phyloP scores from a whole-genome alignment of 2,113 vertebrate genomes.

The Bettongia penicillata region DNA sequence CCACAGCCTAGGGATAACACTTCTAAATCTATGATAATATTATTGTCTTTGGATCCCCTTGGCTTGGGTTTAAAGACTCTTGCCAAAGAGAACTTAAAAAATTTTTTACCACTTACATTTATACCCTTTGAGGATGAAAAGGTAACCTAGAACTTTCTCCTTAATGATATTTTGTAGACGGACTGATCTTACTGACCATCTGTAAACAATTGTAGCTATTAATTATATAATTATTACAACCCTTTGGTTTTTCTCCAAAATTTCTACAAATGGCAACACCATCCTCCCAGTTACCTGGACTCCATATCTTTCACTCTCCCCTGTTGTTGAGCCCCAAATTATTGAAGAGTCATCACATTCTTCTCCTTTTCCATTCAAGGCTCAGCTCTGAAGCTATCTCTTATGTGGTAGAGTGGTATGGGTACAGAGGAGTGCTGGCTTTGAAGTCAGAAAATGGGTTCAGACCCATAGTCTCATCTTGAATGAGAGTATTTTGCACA shows the following conservation, averaged over 20 bases:
- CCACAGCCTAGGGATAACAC: not conserved
- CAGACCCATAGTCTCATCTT: not conserved
- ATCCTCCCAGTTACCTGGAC: no score
- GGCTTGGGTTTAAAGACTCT: not conserved
- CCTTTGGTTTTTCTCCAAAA: not conserved
- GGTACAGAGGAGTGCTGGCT: not conserved
- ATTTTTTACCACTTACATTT: not conserved
- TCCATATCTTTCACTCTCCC: not conserved
- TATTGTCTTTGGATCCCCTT: not conserved
- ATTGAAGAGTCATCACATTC: not conserved
- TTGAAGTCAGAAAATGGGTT: not conserved
- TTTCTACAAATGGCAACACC: not conserved
- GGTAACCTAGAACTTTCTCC: not conserved
- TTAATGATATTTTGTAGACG: not conserved
- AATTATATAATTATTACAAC: not conserved
- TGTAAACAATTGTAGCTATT: not conserved
- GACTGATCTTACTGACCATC: not conserved
- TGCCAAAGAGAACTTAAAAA: not conserved
- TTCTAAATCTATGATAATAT: not conserved
- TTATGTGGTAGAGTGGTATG: not conserved
- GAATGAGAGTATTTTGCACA: not conserved
- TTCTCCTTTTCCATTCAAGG: not conserved
- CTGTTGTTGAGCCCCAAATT: not conserved
- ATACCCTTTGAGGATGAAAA: not conserved
- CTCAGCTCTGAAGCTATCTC: not conserved